A percentile compares a stretch with the other conserved stretches of the same genome.
Conservation (phyloP, 2,113 vertebrate genomes). For the Pipra filicauda region DNA sequence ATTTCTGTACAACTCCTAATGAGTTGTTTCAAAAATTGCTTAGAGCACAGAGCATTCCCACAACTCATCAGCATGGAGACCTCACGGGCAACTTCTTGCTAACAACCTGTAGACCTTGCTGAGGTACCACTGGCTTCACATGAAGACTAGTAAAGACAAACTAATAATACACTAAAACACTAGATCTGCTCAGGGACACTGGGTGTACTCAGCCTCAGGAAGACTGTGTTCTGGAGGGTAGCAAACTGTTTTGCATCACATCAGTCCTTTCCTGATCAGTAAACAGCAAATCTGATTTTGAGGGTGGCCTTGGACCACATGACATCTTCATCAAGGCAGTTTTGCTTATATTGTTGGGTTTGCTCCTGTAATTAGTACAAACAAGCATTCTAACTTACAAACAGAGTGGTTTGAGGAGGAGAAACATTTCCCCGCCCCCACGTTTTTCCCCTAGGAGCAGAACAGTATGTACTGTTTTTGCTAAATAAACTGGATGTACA, state of each 20-base stretch:
- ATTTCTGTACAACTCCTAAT: background rate
- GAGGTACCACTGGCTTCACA: background rate
- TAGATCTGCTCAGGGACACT: background rate
- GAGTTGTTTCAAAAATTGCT: background rate
- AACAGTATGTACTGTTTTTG: background rate
- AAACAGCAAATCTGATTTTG: background rate
- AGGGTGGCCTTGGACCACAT: background rate
- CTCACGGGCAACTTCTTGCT: fast-evolving
- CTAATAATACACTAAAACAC: background rate
- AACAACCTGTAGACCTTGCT: background rate
- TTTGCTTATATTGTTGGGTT: background rate
- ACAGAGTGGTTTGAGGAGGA: background rate
- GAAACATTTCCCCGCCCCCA: background rate
- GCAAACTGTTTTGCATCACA: fast-evolving
- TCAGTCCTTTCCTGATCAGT: background rate
- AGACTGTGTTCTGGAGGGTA: background rate
- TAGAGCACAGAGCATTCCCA: background rate
- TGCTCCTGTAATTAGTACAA: background rate
- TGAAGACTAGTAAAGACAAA: background rate
- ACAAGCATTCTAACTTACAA: background rate
- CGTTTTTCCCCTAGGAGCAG: background rate
- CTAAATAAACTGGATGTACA: background rate
- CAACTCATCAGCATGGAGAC: fast-evolving
- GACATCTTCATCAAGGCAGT: background rate
- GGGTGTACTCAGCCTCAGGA: fast-evolving